Base-by-base conservation (phyloP, 2,797 vertebrate genomes). In the Enteromius anoplus region DNA sequence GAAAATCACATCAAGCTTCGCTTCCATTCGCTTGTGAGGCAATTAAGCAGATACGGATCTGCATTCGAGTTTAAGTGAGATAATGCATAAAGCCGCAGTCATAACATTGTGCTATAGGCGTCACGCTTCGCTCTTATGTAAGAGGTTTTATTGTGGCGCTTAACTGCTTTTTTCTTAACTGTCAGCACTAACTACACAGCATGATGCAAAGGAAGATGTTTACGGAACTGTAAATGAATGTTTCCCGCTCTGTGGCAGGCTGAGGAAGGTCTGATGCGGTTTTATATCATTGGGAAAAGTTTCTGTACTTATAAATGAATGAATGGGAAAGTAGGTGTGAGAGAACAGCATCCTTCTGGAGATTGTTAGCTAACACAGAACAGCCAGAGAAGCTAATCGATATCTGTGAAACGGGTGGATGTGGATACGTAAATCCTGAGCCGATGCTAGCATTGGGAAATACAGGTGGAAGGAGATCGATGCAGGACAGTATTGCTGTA, bases 371-470 rank as follows among this genome's bases (percentile, higher is more conserved):
- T 75, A 68, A 80, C 72, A 75, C 84, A 11, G 82, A 78, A 82
- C 85, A 87, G 82, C 76, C 55, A 68, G 83, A 80, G 85, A 86
- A 81, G 88, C 87, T 86, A 90, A 93, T 94, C 92, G 86, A 93
- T 94, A 90, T 81, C 87, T 86, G 86, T 85, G 86, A 89, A 85
- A 82, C 86, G 86, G 86, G 83, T 60, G 82, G 90, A 88, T 89
- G 91, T 93, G 90, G 86, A 87, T 91, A 64, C 84, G 88, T 92
- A 90, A 93, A 91, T 87, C 88, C 91, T 86, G 66, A 86, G 85
- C 90, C 88, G 89, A 93, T 92, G 85, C 85, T 88, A 34, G 76
- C 62, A 79, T 40, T 71, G 58, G 73, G 26, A 79, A 76, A 47
- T 40, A 40, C 15, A 75, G 53, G 86, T 82, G 81, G 83, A 86